These are phyloP conservation scores for Anabacerthia variegaticeps DNA, from an alignment of 2,797 vertebrate genomes.

Conservation along the genomic window DNA sequence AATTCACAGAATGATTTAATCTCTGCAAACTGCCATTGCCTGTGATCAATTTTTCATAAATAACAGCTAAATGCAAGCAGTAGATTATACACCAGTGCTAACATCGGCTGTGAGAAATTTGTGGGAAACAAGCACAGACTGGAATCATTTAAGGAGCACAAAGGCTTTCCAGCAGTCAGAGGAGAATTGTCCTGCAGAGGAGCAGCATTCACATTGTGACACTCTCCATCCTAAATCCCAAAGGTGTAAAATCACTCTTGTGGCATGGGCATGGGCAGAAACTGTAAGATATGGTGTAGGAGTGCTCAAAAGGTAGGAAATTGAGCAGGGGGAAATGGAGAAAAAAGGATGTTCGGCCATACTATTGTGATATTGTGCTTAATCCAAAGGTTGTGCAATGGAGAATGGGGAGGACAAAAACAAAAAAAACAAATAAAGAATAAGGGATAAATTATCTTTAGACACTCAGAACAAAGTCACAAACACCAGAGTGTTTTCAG, in stretches of 20 bases:
- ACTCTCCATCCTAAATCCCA: not conserved
- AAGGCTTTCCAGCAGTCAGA: not conserved
- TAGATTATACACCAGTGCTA: not conserved
- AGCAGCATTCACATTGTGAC: not conserved
- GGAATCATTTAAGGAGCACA: not conserved
- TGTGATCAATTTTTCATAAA: conserved; percentile 4
- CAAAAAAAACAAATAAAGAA: not conserved
- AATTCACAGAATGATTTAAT: not conserved
- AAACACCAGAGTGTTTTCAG: not conserved
- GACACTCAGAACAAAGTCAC: not conserved
- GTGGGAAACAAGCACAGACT: not conserved
- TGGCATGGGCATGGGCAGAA: not conserved
- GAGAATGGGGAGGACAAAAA: not conserved
- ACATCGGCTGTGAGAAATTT: not conserved
- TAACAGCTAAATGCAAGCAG: not conserved
- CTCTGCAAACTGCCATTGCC: not conserved
- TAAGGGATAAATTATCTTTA: not conserved
- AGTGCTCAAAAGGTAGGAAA: not conserved
- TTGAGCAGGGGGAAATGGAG: not conserved
- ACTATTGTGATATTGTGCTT: not conserved
- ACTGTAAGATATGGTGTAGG: not conserved
- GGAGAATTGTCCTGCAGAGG: not conserved
- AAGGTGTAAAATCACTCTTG: not conserved
- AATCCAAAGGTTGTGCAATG: not conserved
- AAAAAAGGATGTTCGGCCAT: not conserved